Conservation (phyloP, 2,113 vertebrate genomes). For the Myotis davidii region DNA sequence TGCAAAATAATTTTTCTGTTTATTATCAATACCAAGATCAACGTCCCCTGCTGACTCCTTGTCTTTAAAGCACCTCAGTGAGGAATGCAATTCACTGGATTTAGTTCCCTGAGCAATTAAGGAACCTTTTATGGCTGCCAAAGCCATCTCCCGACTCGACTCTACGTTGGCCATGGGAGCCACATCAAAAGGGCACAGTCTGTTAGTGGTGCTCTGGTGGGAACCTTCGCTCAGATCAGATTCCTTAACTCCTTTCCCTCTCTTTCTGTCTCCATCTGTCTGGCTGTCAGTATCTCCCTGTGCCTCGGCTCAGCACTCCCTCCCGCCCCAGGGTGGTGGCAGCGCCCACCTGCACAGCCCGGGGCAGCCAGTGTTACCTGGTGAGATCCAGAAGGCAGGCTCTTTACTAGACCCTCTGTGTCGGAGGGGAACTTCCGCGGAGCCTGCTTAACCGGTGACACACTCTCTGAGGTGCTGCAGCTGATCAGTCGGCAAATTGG, state of each 20-base stretch:
- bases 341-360: not conserved
- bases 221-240: not conserved
- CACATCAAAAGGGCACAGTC: too few species aligned
- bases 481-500: slow-evolving; percentile 86
- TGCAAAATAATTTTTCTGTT: not conserved
- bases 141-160: not conserved
- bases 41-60: not conserved
- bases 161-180: not conserved
- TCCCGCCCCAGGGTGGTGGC: slow-evolving; percentile 25
- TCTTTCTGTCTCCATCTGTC: not conserved
- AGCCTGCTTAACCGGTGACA: slow-evolving; percentile 91
- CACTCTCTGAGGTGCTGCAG: slow-evolving; percentile 93
- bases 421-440: slow-evolving; percentile 92
- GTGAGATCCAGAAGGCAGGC: slow-evolving; percentile 89
- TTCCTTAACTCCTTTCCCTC: not conserved
- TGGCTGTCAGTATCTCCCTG: not conserved
- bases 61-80: not conserved
- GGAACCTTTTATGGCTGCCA: not conserved
- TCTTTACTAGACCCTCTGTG: slow-evolving; percentile 91
- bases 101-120: not conserved
- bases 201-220: not conserved
- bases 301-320: not conserved
- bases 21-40: not conserved
- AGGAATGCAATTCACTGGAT: not conserved
- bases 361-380: slow-evolving; percentile 89